Base-by-base conservation (phyloP, 2,888 invertebrate genomes). In the Sturmia bella region DNA sequence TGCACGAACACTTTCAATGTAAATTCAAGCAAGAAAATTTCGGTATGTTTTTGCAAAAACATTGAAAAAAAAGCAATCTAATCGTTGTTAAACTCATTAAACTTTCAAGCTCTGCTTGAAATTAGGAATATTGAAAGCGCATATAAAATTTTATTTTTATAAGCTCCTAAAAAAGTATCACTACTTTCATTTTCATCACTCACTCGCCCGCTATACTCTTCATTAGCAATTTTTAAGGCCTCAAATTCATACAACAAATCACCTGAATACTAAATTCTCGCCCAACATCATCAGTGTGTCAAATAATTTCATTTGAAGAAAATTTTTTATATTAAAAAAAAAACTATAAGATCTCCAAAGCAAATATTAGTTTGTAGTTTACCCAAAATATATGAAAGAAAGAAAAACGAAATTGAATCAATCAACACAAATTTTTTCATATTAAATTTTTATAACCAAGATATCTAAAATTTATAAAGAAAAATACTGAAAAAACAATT, bases 301-400 rank as follows among this genome's bases (percentile, higher is more conserved):
- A 74, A 74, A 74, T 48, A 66, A 57, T 24, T 66, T 57, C 43
- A 52, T 21, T 32, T 64, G 11, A 48, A 54, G 24, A 24, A 21
- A 24, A 24, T 17, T 43, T 21, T 61, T 50, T 57, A 57, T 39
- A 56, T 48, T 37, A 32, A 43, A 41, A 57, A 48, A 66, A 75
- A 6, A 27, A 68, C 43, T 1, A 39, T 13, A 64, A 50, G 39
- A 66, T 61, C 52, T 43, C 45, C 52, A 69, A 73, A 56, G 70
- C 70, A 76, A 76, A 81, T 77, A 77, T 68, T 78, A 82, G 77
- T 77, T 81, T 68, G 73, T 81, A 81, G 81, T 77, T 77, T 73
- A 76, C 32, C 32, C 32, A 59, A 68, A 52, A 76, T 45, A n/a
- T 19, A 21, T 32, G 3, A 19, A 56, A 56, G n/a, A n/a, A n/a